These are phyloP conservation scores for Nestor notabilis DNA, from an alignment of 2,113 vertebrate genomes.

Conservation along the genomic window DNA sequence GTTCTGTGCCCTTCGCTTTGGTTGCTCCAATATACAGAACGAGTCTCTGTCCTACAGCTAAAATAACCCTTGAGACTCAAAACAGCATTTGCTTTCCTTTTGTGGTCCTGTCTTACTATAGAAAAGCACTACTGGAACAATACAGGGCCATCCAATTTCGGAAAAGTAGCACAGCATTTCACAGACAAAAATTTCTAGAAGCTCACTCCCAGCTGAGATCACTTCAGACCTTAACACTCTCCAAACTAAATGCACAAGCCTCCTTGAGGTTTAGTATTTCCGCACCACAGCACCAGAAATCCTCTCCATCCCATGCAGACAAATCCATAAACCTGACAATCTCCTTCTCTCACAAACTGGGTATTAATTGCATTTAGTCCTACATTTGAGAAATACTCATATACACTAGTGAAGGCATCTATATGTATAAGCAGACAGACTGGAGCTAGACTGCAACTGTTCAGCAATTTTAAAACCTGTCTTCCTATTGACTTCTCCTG, in stretches of 20 bases:
- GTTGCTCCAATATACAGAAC: neutral
- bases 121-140: neutral
- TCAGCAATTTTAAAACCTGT: neutral
- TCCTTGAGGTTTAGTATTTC: neutral
- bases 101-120: neutral
- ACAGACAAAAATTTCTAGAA: neutral
- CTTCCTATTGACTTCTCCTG: neutral
- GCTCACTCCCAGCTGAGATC: neutral
- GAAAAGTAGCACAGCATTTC: neutral
- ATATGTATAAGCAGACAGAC: neutral
- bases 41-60: neutral
- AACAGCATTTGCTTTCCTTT: neutral
- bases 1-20: neutral
- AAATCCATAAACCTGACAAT: neutral
- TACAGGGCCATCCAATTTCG: neutral
- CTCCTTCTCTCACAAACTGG: neutral
- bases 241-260: neutral
- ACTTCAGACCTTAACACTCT: neutral
- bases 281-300: neutral
- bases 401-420: neutral
- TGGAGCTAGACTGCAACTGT: neutral
- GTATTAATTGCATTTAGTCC: neutral
- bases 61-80: neutral
- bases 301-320: neutral
- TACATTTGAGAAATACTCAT: neutral